Percentiles rank a stretch among this genome's conserved stretches.
Evolutionary conservation across 2,888 invertebrate species (phyloP).

Genomic region (Epistrophe eligans): DNA sequence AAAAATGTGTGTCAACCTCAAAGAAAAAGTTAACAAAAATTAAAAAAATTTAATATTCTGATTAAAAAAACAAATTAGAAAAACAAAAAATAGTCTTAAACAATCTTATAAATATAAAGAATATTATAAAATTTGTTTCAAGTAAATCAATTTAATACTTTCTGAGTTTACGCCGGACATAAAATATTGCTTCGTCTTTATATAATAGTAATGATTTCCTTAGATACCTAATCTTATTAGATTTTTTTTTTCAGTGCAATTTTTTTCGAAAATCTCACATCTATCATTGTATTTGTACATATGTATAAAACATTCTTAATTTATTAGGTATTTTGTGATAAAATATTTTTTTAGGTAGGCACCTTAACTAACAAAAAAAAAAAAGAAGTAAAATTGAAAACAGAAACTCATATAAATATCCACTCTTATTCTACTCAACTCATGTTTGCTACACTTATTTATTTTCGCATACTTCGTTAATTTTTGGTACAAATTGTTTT

Average conservation of each 20-base stretch:
- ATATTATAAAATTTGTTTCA: too few species aligned
- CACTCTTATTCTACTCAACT: not conserved
- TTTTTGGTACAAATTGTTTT: conserved; percentile 45
- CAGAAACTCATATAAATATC: conserved; percentile 9
- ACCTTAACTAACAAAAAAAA: not conserved
- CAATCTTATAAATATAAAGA: too few species aligned
- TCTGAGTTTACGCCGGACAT: too few species aligned
- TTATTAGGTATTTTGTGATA: conserved; percentile 3
- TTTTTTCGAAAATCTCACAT: not conserved
- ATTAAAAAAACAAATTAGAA: too few species aligned
- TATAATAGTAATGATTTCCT: too few species aligned
- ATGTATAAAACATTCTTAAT: not conserved
- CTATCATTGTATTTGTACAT: not conserved
- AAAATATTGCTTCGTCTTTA: too few species aligned
- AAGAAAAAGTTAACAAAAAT: too few species aligned
- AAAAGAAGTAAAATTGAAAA: not conserved
- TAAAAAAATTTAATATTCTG: too few species aligned
- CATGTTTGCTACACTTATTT: conserved; percentile 13
- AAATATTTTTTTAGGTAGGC: not conserved
- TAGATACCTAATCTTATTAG: too few species aligned
- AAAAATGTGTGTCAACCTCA: too few species aligned
- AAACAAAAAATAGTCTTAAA: too few species aligned
- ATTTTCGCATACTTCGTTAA: conserved; percentile 44
- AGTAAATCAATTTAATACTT: too few species aligned
- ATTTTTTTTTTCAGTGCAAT: not conserved